Conservation (phyloP, 2,888 invertebrate genomes). For the Brachyopa scutellaris region DNA sequence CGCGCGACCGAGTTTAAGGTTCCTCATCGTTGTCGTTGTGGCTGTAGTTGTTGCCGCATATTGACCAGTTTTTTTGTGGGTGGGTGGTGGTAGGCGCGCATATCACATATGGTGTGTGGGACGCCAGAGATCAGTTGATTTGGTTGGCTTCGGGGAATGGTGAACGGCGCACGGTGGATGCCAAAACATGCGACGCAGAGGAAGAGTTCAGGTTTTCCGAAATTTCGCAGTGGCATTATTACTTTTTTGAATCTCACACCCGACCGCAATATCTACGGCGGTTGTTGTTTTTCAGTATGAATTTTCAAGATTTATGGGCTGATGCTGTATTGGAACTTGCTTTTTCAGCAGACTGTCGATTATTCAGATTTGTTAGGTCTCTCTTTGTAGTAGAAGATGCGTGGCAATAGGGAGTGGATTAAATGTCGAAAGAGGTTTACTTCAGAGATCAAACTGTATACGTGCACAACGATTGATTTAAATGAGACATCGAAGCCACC, state of each 20-base stretch:
- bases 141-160: no score
- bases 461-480: no score
- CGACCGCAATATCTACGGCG: constrained; percentile 11
- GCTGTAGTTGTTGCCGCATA: constrained; percentile 23
- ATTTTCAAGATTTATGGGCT: constrained; percentile 59
- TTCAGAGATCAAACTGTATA: no score
- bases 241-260: constrained; percentile 28
- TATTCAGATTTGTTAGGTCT: constrained; percentile 64
- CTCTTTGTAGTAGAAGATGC: constrained; percentile 45
- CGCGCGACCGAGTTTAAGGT: constrained; percentile 60
- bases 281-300: constrained; percentile 18
- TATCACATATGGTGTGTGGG: constrained; percentile 58
- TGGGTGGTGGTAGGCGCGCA: constrained; percentile 67
- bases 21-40: constrained; percentile 18
- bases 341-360: constrained; percentile 19
- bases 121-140: constrained; percentile 63
- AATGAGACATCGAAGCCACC: no score
- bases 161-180: constrained; percentile 49
- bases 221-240: constrained; percentile 64
- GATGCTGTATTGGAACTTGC: constrained; percentile 59
- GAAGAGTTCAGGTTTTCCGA: constrained; percentile 67
- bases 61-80: constrained; percentile 65
- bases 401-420: constrained; percentile 40
- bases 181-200: constrained; percentile 45
- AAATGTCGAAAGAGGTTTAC: constrained; percentile 13